Evolutionary conservation across 2,888 invertebrate species (phyloP).

Genomic region (Cataglyphis albicans): DNA sequence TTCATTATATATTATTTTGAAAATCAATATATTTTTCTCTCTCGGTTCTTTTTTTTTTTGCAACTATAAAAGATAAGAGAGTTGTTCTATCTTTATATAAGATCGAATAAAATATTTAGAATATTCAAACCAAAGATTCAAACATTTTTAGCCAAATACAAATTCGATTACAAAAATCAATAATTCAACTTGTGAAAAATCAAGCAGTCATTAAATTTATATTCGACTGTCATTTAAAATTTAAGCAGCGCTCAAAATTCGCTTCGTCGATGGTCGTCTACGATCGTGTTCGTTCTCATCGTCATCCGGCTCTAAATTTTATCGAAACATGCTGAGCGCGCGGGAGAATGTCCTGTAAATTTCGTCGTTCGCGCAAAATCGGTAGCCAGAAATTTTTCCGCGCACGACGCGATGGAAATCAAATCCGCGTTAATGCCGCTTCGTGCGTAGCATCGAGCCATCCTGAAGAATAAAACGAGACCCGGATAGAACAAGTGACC

Average conservation of each 20-base stretch:
- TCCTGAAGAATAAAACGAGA: conserved; percentile 33
- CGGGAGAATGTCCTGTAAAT: background rate
- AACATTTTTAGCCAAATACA: background rate
- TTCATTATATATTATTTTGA: background rate
- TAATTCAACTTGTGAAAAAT: background rate
- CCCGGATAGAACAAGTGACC: conserved; percentile 38
- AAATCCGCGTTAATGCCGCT: conserved; percentile 48
- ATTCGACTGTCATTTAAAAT: background rate
- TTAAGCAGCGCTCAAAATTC: background rate
- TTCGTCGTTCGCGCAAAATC: background rate
- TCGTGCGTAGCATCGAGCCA: conserved; percentile 6
- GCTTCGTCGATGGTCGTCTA: background rate
- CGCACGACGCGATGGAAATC: conserved; percentile 27
- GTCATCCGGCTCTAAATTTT: background rate
- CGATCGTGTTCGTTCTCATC: background rate
- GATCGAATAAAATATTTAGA: conserved; percentile 1
- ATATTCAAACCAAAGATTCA: background rate
- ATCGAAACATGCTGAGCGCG: background rate
- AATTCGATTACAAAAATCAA: background rate
- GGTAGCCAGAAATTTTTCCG: conserved; percentile 11
- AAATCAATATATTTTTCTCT: background rate
- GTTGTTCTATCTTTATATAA: background rate
- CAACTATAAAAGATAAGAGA: background rate
- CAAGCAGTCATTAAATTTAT: background rate
- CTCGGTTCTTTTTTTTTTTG: background rate